These are phyloP conservation scores for Echinarachnius parma DNA, from an alignment of 53 echinoderm and acorn worm genomes.

Conservation along the genomic window DNA sequence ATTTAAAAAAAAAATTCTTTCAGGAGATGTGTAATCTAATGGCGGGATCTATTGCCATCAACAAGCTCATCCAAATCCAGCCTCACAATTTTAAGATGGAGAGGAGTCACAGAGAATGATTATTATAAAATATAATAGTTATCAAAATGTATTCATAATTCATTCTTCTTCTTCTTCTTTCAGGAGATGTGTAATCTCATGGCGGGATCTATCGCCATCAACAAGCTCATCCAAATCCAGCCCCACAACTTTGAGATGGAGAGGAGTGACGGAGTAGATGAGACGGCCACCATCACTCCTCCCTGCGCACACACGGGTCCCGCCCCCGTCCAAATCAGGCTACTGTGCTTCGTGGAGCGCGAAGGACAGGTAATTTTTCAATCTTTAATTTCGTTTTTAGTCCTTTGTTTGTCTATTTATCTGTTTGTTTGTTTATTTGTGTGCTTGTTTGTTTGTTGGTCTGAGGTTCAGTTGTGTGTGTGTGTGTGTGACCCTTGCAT, in stretches of 20 bases:
- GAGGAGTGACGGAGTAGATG: conserved; percentile 53
- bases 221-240: conserved; percentile 94
- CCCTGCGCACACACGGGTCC: conserved; percentile 97
- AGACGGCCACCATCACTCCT: conserved; percentile 88
- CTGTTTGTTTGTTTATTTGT: too few relatives aligned
- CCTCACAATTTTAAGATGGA: conserved; percentile 97
- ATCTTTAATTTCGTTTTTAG: not conserved
- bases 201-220: conserved; percentile 89
- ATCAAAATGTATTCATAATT: too few relatives aligned
- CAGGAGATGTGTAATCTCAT: conserved; percentile 97
- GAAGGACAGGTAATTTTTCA: conserved; percentile 94
- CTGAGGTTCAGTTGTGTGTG: too few relatives aligned
- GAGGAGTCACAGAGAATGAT: conserved; percentile 52
- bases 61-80: conserved; percentile 94
- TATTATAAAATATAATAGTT: too few relatives aligned
- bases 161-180: too few relatives aligned
- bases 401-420: not conserved
- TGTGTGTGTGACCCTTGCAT: too few relatives aligned
- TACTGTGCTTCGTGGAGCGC: conserved; percentile 83
- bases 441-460: not conserved
- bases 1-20: too few relatives aligned
- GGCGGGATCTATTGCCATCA: conserved; percentile 89
- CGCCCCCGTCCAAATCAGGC: conserved; percentile 76
- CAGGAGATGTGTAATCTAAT: conserved; percentile 97
- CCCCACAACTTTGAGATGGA: conserved; percentile 98